phyloP scores from a whole-genome alignment of 2,113 vertebrate genomes.

The Chelonoidis abingdonii region DNA sequence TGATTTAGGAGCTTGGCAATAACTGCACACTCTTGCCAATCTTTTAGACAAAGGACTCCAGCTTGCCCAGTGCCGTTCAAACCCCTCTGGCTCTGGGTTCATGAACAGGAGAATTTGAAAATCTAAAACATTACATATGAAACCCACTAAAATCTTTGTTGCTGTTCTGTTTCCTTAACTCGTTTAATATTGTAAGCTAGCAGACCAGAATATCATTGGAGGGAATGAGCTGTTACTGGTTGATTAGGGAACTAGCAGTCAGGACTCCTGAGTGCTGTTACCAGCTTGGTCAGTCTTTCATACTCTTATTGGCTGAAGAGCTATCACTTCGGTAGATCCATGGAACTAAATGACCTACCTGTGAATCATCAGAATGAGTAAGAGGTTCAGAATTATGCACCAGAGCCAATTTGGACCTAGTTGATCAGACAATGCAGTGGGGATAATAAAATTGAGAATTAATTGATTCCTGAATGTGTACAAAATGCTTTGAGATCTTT shows the following conservation, averaged over 20 bases:
- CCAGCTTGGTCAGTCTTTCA: not conserved
- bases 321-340: not conserved
- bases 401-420: not conserved
- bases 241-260: not conserved
- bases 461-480: not conserved
- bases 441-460: not conserved
- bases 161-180: not conserved
- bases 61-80: conserved; percentile 53
- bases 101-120: conserved; percentile 61
- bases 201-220: conserved; percentile 10
- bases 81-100: conserved; percentile 21
- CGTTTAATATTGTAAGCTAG: not conserved
- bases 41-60: conserved; percentile 42
- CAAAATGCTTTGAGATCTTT: not conserved
- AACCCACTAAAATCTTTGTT: conserved; percentile 17
- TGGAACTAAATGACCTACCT: not conserved
- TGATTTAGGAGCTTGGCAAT: conserved; percentile 56
- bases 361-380: not conserved
- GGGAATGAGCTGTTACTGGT: not conserved
- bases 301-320: not conserved
- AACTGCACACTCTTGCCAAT: conserved; percentile 53
- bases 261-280: not conserved
- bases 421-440: not conserved
- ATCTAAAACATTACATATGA: conserved; percentile 51
- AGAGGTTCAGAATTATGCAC: not conserved